Conservation (phyloP, 2,113 vertebrate genomes). For the Eulacestoma nigropectus region DNA sequence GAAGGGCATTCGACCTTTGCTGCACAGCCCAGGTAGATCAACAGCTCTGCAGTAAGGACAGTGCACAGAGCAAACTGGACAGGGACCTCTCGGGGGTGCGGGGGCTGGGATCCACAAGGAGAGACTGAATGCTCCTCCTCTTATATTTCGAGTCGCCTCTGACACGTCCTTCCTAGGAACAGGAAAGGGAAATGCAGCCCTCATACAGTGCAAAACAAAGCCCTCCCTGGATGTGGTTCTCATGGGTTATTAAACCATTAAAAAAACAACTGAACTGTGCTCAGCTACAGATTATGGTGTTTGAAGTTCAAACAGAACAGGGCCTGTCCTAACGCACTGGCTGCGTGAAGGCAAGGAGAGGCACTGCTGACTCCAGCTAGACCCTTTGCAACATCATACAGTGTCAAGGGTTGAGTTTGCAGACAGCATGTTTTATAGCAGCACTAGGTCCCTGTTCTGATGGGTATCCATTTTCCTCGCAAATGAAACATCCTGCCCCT, state of each 20-base stretch:
- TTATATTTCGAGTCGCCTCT: neutral
- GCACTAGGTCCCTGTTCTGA: neutral
- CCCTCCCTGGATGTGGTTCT: neutral
- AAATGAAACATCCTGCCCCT: neutral
- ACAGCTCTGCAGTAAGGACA: neutral
- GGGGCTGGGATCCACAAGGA: neutral
- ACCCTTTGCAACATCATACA: neutral
- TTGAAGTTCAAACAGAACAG: neutral
- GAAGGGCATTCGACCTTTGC: rapidly evolving
- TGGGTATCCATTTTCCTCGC: rapidly evolving
- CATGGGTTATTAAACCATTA: neutral
- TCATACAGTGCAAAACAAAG: neutral
- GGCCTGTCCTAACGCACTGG: rapidly evolving
- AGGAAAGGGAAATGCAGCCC: neutral
- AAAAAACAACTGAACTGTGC: neutral
- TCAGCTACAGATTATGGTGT: neutral
- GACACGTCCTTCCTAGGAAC: neutral
- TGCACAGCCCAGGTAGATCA: neutral
- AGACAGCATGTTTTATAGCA: neutral
- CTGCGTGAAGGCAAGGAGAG: neutral
- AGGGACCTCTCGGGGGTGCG: rapidly evolving
- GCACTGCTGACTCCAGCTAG: neutral
- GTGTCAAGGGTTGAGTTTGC: neutral
- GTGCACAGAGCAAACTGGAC: neutral
- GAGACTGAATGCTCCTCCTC: neutral